Percentiles rank a stretch among this genome's conserved stretches.
phyloP scores from a whole-genome alignment of 2,888 invertebrate species.

The Cylindroiulus punctatus region DNA sequence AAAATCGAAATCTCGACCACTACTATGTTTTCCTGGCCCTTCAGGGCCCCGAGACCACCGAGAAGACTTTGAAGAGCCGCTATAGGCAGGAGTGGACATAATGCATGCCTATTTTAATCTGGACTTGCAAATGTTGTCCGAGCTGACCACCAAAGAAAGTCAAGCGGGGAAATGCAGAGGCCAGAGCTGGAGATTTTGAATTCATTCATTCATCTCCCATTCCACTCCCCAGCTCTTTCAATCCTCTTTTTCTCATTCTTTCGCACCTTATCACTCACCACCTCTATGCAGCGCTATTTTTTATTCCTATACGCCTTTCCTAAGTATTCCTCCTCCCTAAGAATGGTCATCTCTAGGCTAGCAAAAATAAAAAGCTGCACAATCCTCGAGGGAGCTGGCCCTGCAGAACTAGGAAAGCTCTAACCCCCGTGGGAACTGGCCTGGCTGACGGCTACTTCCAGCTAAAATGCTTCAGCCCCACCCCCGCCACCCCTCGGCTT shows the following conservation, averaged over 20 bases:
- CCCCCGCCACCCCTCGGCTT: neutral
- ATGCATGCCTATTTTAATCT: slow-evolving; percentile 32
- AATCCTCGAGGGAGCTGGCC: slow-evolving; percentile 43
- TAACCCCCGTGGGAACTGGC: slow-evolving; percentile 52
- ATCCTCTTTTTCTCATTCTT: slow-evolving; percentile 46
- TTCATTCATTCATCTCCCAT: slow-evolving; percentile 36
- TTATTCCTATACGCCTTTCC: slow-evolving; percentile 41
- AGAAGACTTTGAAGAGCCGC: slow-evolving; percentile 20
- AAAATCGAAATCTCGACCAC: slow-evolving; percentile 2
- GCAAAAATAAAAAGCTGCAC: slow-evolving; percentile 47
- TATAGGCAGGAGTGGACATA: slow-evolving; percentile 7
- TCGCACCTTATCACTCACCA: slow-evolving; percentile 49
- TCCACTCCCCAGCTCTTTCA: slow-evolving; percentile 47
- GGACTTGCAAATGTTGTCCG: slow-evolving; percentile 32
- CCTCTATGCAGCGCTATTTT: slow-evolving; percentile 42
- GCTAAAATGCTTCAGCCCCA: neutral
- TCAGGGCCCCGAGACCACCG: neutral
- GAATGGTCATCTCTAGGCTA: slow-evolving; percentile 47
- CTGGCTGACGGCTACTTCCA: slow-evolving; percentile 50
- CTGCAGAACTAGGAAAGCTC: slow-evolving; percentile 25
- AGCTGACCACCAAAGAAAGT: slow-evolving; percentile 32
- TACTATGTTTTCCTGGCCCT: slow-evolving; percentile 5
- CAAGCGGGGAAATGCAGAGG: slow-evolving; percentile 24
- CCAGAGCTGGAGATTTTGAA: slow-evolving; percentile 26
- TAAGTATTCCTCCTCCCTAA: slow-evolving; percentile 39